A percentile compares a stretch with the other conserved stretches of the same genome.
phyloP scores from a whole-genome alignment of 2,888 invertebrate species.

The Myathropa florea region DNA sequence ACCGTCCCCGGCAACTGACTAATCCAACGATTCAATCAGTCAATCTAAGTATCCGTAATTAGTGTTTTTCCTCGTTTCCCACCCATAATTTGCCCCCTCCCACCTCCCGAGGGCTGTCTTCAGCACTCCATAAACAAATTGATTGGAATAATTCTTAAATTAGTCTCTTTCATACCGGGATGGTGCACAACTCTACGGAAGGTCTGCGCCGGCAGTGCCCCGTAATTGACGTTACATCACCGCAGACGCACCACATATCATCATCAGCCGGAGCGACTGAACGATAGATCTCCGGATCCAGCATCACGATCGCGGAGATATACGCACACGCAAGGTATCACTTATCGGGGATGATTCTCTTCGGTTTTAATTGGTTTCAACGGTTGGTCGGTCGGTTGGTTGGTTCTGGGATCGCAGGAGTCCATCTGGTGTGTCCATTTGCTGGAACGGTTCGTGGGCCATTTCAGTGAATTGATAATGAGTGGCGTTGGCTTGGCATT shows the following conservation, averaged over 20 bases:
- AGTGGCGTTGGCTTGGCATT: conserved; percentile 48
- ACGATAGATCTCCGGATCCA: neutral
- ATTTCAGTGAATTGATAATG: conserved; percentile 49
- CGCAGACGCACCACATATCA: conserved; percentile 39
- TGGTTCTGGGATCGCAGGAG: neutral
- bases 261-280: neutral
- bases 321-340: conserved; percentile 34
- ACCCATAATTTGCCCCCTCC: neutral
- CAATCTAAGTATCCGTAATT: conserved; percentile 18
- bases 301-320: neutral
- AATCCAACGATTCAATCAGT: conserved; percentile 9
- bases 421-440: conserved; percentile 15
- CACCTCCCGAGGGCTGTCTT: neutral
- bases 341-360: conserved; percentile 30
- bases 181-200: neutral
- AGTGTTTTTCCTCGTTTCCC: conserved; percentile 7
- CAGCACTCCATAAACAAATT: conserved; percentile 48
- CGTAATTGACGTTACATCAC: conserved; percentile 56
- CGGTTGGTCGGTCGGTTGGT: neutral
- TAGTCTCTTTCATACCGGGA: conserved; percentile 22
- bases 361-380: conserved; percentile 48
- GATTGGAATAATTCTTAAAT: conserved; percentile 34
- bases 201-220: neutral
- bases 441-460: neutral
- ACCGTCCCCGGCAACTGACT: neutral